Evolutionary conservation across 2,888 invertebrate genomes (phyloP).

Genomic region (Clunio marinus): DNA sequence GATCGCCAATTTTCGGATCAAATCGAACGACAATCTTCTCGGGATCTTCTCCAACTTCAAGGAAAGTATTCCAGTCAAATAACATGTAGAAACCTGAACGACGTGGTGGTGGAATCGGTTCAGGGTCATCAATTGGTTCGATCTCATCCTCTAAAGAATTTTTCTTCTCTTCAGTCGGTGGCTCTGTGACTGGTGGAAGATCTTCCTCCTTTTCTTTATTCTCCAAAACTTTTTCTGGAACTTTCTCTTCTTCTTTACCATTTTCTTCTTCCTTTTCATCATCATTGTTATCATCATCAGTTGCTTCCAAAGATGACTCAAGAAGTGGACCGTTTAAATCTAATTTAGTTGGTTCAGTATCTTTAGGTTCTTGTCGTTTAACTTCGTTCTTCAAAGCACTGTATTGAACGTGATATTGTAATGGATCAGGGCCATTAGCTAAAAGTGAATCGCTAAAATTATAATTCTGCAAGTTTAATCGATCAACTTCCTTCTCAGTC

Average conservation of each 20-base stretch:
- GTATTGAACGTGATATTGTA: slow-evolving; percentile 46
- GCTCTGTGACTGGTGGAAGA: slow-evolving; percentile 40
- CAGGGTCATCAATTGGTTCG: slow-evolving; percentile 57
- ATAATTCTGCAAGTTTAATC: slow-evolving; percentile 48
- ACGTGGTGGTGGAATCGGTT: slow-evolving; percentile 61
- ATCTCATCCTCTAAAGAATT: slow-evolving; percentile 71
- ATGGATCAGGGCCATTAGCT: slow-evolving; percentile 50
- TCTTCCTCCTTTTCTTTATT: slow-evolving; percentile 40
- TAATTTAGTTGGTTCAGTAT: slow-evolving; percentile 41
- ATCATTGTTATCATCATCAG: slow-evolving; percentile 19
- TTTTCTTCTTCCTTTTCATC: not conserved
- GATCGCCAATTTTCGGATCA: slow-evolving; percentile 75
- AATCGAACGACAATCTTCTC: slow-evolving; percentile 74
- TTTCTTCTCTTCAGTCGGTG: slow-evolving; percentile 52
- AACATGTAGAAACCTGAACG: slow-evolving; percentile 79
- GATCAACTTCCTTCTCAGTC: slow-evolving; percentile 50
- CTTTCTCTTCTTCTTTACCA: not conserved
- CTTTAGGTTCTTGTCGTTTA: slow-evolving; percentile 52
- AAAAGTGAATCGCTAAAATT: slow-evolving; percentile 47
- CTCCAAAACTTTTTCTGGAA: no score
- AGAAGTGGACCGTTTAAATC: slow-evolving; percentile 40
- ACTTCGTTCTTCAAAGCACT: slow-evolving; percentile 53
- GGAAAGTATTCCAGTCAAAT: slow-evolving; percentile 80
- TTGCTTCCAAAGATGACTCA: slow-evolving; percentile 32
- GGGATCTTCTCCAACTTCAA: slow-evolving; percentile 75